phyloP scores from a whole-genome alignment of 2,888 invertebrate species.

The Lasioglossum leucozonium region DNA sequence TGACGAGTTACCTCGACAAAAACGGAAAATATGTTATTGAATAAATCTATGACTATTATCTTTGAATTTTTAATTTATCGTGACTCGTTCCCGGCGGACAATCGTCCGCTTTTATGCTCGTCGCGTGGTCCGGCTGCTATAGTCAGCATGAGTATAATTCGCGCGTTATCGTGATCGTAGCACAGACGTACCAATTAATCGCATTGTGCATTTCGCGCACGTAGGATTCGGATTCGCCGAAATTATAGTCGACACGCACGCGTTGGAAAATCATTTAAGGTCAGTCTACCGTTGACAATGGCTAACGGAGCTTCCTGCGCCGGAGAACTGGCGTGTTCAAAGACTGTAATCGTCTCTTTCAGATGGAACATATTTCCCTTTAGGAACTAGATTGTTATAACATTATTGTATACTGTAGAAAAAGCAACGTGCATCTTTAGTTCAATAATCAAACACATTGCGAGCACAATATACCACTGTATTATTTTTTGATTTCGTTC shows the following conservation, averaged over 20 bases:
- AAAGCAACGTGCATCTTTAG: too few relatives aligned
- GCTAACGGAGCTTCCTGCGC: not conserved
- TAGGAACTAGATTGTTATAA: not conserved
- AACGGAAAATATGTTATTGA: too few relatives aligned
- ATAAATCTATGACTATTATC: too few relatives aligned
- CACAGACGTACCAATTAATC: conserved; percentile 46
- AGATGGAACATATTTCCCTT: not conserved
- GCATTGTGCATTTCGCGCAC: conserved; percentile 40
- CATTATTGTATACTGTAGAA: too few relatives aligned
- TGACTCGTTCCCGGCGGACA: not conserved
- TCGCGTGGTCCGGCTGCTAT: conserved; percentile 10
- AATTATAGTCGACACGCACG: conserved; percentile 42
- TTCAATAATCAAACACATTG: not conserved
- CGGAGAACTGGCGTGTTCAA: not conserved
- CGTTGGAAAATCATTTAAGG: conserved; percentile 2
- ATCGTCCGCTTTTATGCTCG: conserved; percentile 26
- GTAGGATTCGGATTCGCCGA: conserved; percentile 42
- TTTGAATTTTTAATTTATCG: too few relatives aligned
- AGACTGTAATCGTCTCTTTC: not conserved
- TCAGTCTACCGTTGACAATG: not conserved
- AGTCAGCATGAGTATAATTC: conserved; percentile 21
- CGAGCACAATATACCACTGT: not conserved
- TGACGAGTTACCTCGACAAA: too few relatives aligned
- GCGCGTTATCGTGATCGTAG: conserved; percentile 39
- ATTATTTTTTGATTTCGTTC: not conserved